phyloP scores from a whole-genome alignment of 2,797 vertebrate genomes.

The Pipistrellus kuhlii region DNA sequence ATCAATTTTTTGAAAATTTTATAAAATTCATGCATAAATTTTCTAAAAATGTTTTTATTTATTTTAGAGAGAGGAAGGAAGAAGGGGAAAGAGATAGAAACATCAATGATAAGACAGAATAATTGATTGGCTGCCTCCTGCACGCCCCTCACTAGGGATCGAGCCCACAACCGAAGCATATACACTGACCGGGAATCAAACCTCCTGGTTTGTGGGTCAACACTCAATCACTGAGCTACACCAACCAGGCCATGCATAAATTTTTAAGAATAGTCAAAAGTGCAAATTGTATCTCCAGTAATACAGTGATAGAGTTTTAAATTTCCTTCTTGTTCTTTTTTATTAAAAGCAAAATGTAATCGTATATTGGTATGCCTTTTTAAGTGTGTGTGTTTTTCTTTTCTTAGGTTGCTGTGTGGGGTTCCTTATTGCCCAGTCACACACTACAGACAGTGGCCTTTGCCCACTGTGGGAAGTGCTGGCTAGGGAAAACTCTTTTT shows the following conservation, averaged over 20 bases:
- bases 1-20: neutral
- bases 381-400: neutral
- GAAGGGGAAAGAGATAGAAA: too few species aligned
- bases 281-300: neutral
- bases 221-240: too few species aligned
- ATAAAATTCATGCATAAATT: neutral
- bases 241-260: neutral
- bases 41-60: neutral
- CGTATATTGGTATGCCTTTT: neutral
- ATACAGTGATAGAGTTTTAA: neutral
- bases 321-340: slow-evolving; percentile 1
- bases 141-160: too few species aligned
- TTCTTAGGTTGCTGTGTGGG: neutral
- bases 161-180: too few species aligned
- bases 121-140: too few species aligned
- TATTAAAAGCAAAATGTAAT: neutral
- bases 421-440: neutral
- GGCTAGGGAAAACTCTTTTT: neutral
- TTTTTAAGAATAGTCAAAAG: neutral
- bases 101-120: too few species aligned
- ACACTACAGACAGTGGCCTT: neutral
- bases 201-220: too few species aligned
- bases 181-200: too few species aligned
- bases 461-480: neutral
- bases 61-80: too few species aligned